Percentiles rank a stretch among this genome's conserved stretches.
Evolutionary conservation across 23 tunicate genomes (phyloP).

Genomic region (Ascidia mentula): DNA sequence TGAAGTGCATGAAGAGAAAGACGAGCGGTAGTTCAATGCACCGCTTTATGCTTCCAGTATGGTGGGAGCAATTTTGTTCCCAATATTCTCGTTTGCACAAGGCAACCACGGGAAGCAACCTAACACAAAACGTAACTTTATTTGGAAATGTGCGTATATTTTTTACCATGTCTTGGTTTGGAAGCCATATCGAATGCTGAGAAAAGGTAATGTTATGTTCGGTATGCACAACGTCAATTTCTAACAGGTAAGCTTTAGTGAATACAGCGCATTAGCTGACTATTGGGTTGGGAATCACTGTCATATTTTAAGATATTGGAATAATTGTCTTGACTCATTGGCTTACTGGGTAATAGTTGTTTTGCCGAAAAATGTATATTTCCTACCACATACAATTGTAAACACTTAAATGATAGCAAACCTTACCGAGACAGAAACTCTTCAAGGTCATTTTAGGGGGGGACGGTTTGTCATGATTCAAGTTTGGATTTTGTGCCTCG

Average conservation of each 20-base stretch:
- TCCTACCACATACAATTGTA: too few relatives aligned
- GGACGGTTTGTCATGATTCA: neutral
- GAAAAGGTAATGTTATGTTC: neutral
- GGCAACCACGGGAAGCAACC: neutral
- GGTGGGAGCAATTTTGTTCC: neutral
- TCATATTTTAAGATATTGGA: too few relatives aligned
- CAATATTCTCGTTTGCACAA: neutral
- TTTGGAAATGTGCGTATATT: too few relatives aligned
- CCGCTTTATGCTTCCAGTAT: neutral
- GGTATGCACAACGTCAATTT: neutral
- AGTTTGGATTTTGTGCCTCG: neutral
- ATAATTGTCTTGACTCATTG: too few relatives aligned
- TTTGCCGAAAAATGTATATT: too few relatives aligned
- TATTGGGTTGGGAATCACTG: too few relatives aligned
- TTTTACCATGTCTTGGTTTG: too few relatives aligned
- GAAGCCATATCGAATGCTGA: too few relatives aligned
- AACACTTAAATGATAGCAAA: neutral
- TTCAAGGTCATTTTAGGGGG: neutral
- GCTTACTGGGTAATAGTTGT: too few relatives aligned
- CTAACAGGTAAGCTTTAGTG: too few relatives aligned
- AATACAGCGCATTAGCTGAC: too few relatives aligned
- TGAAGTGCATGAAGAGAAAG: neutral
- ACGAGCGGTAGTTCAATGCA: neutral
- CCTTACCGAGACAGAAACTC: neutral
- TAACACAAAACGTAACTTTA: too few relatives aligned